Percentiles rank a stretch among this genome's conserved stretches.
phyloP scores from a whole-genome alignment of 92 coral and sea anemone species.

The Phenganax marumi region DNA sequence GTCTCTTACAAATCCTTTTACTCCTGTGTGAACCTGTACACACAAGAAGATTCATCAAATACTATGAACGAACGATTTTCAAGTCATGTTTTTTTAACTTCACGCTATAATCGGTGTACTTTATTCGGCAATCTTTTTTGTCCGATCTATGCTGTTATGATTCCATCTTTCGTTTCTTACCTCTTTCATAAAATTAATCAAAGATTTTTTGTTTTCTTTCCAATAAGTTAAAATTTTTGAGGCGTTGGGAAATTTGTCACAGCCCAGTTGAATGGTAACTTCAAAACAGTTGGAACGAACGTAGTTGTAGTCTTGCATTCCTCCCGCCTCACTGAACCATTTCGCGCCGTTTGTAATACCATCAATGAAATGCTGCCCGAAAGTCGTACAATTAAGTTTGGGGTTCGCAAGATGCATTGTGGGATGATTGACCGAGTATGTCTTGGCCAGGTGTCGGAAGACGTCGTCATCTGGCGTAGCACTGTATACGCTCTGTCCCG shows the following conservation, averaged over 20 bases:
- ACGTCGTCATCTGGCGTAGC: slow-evolving; percentile 99
- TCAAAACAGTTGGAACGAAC: slow-evolving; percentile 95
- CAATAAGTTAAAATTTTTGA: slow-evolving; percentile 76
- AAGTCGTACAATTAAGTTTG: slow-evolving; percentile 79
- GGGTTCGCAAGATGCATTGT: slow-evolving; percentile 97
- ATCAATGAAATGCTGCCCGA: slow-evolving; percentile 85
- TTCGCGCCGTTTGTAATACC: slow-evolving; percentile 97
- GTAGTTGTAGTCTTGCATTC: slow-evolving; percentile 98
- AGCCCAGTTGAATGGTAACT: slow-evolving; percentile 88
- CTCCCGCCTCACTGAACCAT: slow-evolving; percentile 95
- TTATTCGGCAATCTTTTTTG: not conserved
- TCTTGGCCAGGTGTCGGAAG: slow-evolving; percentile 82
- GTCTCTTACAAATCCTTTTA: slow-evolving; percentile 83
- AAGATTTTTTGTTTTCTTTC: slow-evolving; percentile 71
- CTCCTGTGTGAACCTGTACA: slow-evolving; percentile 83
- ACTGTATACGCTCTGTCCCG: slow-evolving; percentile 95
- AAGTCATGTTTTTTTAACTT: not conserved
- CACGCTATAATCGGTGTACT: not conserved
- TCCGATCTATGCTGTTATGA: not conserved
- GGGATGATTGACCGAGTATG: slow-evolving; percentile 85
- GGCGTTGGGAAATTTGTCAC: slow-evolving; percentile 82
- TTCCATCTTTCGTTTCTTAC: slow-evolving; percentile 39
- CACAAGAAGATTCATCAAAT: not conserved
- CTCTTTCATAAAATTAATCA: slow-evolving; percentile 71
- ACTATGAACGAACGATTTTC: not conserved